phyloP scores from a whole-genome alignment of 2,113 vertebrate genomes.

The Ailuropoda melanoleuca region DNA sequence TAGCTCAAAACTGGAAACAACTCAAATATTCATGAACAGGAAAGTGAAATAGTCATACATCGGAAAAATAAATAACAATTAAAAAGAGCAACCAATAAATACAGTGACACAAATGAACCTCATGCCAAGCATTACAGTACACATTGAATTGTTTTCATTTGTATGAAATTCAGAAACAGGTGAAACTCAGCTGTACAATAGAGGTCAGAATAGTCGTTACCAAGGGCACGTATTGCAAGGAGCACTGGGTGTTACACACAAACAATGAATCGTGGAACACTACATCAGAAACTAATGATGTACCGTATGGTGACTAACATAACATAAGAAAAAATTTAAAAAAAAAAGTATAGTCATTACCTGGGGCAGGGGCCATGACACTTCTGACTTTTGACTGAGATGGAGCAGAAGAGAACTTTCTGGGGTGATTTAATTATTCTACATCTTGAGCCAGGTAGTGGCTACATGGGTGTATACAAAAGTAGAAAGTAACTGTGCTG shows the following conservation, averaged over 20 bases:
- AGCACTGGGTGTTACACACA: too few relatives aligned
- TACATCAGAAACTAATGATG: too few relatives aligned
- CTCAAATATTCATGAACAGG: neutral
- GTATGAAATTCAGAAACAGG: neutral
- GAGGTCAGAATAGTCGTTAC: neutral
- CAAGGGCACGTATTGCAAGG: too few relatives aligned
- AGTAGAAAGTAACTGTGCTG: neutral
- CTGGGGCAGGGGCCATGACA: neutral
- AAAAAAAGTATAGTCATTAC: neutral
- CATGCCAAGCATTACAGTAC: neutral
- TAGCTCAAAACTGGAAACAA: neutral
- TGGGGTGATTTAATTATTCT: neutral
- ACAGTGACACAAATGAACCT: neutral
- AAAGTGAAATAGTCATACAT: neutral
- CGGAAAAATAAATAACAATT: neutral
- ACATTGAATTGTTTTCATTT: neutral
- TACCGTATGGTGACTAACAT: too few relatives aligned
- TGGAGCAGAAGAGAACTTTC: neutral
- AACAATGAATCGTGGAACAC: too few relatives aligned
- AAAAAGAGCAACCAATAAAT: neutral
- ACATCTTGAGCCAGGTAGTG: neutral
- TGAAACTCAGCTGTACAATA: neutral
- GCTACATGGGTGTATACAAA: neutral
- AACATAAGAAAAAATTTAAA: too few relatives aligned
- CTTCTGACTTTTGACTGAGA: neutral